Base-by-base conservation (phyloP, 2,797 vertebrate genomes). In the Nothura maculosa region DNA sequence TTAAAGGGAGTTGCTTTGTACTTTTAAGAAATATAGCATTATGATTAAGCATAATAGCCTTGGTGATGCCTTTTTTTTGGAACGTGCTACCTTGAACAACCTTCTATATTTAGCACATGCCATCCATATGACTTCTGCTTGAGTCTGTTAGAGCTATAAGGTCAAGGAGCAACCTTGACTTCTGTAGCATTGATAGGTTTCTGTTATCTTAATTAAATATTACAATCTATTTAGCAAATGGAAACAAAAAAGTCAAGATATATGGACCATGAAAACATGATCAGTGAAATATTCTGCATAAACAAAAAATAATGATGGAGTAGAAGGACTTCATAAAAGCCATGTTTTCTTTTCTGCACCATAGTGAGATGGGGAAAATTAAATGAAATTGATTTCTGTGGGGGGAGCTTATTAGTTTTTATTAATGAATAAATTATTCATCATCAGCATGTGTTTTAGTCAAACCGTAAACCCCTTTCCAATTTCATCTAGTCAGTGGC, bases 361-460 rank as follows among this genome's bases (percentile, higher is more conserved):
- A 11, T 27, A 82, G 54, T 50, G 18, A 79, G 24, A 81, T n/a
- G 32, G 9, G 9, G 52, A 85, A 89, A 80, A 67, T 34, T 48
- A 42, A 67, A 90, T 69, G 9, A 17, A 30, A 7, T 36, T 54
- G 5, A 57, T 86, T 81, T 7, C 24, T 40, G 16, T 34, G 42
- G 4, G 10, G 24, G 8, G 3, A 1, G 3, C 8, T 57, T 81
- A 75, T 42, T 86, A 50, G 13, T 54, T 78, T 72, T 73, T 90
- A 60, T 74, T 89, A 85, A 70, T 77, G 25, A 84, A 67, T 60
- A 83, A 61, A 82, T 69, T 78, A 64, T 62, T 90, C 20, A 70
- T 47, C 36, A 67, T 30, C 19, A 81, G 18, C 3, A 6, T 28
- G 20, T 62, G 34, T 48, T 78, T 66, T 67, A 63, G 57, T 70